Evolutionary conservation across 2,113 vertebrate genomes (phyloP).

Genomic region (Steatornis caripensis): DNA sequence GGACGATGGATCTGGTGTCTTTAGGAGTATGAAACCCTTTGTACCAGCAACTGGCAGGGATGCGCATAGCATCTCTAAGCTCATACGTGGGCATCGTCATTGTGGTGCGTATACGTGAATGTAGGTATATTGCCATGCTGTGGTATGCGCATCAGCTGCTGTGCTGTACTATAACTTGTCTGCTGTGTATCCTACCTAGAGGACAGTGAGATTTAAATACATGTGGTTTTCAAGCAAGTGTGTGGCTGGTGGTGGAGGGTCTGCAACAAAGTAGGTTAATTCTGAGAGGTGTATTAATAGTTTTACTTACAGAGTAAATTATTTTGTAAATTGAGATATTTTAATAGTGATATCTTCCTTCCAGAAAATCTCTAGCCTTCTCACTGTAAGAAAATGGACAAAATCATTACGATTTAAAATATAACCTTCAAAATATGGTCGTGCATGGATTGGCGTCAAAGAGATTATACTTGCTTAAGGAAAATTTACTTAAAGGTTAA

Average conservation of each 20-base stretch:
- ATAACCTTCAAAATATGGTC: neutral
- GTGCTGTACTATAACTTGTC: neutral
- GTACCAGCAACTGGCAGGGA: neutral
- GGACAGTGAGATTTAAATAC: neutral
- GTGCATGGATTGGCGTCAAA: neutral
- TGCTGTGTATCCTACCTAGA: neutral
- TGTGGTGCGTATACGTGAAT: rapidly evolving
- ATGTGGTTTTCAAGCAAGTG: neutral
- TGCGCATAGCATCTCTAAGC: neutral
- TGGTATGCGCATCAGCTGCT: neutral
- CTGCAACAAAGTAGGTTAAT: neutral
- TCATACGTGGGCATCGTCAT: rapidly evolving
- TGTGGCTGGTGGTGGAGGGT: neutral
- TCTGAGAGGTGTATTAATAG: neutral
- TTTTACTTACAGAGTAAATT: neutral
- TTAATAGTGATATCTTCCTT: neutral
- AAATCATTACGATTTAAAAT: neutral
- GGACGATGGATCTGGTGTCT: rapidly evolving
- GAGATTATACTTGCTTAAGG: neutral
- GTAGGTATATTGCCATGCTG: neutral
- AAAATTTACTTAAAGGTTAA: neutral
- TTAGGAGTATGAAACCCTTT: neutral
- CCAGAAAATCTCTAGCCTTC: neutral
- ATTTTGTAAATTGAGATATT: neutral
- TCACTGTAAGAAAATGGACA: neutral